Evolutionary conservation across 1,140 invertebrate species (phyloP).

Genomic region (Octopus bimaculoides): DNA sequence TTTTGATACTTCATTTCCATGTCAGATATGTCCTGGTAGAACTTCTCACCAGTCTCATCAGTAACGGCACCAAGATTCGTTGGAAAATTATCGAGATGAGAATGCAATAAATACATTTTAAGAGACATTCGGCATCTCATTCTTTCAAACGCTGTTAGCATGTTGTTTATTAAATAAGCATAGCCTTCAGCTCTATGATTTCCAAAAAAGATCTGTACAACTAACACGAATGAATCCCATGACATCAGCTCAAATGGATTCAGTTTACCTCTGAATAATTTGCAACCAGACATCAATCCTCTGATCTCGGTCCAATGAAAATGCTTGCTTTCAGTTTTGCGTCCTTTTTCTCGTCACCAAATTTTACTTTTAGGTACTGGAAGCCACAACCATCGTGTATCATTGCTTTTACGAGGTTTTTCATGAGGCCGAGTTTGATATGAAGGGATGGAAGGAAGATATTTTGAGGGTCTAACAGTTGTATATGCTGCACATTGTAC

Average conservation of each 20-base stretch:
- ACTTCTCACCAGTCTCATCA: neutral
- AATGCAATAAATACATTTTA: neutral
- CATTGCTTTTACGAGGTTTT: neutral
- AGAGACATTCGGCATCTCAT: neutral
- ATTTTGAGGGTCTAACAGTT: neutral
- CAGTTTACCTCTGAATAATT: neutral
- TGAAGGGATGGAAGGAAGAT: neutral
- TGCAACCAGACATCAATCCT: neutral
- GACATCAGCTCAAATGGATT: neutral
- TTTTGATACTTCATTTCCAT: neutral
- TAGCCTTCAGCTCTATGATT: neutral
- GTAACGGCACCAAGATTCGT: neutral
- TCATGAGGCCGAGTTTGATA: neutral
- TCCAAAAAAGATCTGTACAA: neutral
- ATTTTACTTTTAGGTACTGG: neutral
- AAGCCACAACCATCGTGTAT: neutral
- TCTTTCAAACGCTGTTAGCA: neutral
- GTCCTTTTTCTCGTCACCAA: neutral
- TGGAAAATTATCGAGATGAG: neutral
- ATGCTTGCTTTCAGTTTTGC: no score
- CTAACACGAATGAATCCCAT: neutral
- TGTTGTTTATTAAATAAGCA: neutral
- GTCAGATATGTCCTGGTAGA: neutral
- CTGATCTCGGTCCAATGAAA: neutral
- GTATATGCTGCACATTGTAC: neutral